A percentile compares a stretch with the other conserved stretches of the same genome.
phyloP scores from a whole-genome alignment of 2,797 vertebrate species.

The Staurois parvus region DNA sequence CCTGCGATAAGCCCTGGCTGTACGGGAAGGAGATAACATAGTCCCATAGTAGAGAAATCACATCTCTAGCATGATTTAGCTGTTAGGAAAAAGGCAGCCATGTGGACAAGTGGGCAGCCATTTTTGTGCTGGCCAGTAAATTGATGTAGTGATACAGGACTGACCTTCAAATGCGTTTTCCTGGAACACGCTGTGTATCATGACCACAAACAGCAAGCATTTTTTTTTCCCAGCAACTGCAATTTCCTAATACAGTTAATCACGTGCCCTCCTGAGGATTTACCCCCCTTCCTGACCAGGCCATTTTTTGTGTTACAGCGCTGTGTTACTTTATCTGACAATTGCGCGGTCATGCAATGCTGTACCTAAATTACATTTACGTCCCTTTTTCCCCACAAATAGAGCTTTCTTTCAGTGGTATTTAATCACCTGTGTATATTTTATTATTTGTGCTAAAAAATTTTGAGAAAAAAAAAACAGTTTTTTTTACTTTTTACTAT shows the following conservation, averaged over 20 bases:
- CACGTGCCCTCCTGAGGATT: too few relatives aligned
- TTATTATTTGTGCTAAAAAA: too few relatives aligned
- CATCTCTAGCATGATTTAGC: conserved; percentile 45
- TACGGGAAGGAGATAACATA: conserved; percentile 43
- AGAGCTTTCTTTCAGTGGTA: too few relatives aligned
- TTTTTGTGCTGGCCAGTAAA: conserved; percentile 21
- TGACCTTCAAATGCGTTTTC: conserved; percentile 5
- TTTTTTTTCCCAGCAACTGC: not conserved
- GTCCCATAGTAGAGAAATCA: conserved; percentile 52
- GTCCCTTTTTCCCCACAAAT: too few relatives aligned
- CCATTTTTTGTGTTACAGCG: too few relatives aligned
- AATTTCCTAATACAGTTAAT: not conserved
- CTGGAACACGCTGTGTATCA: conserved; percentile 20
- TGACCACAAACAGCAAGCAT: not conserved
- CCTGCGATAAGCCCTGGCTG: conserved; percentile 41
- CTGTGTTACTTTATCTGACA: too few relatives aligned
- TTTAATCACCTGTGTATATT: too few relatives aligned
- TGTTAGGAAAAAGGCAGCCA: conserved; percentile 34
- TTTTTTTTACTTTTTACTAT: too few relatives aligned
- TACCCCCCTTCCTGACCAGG: too few relatives aligned
- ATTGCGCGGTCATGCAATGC: too few relatives aligned
- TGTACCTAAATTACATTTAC: too few relatives aligned
- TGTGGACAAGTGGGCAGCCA: conserved; percentile 35
- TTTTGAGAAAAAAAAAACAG: too few relatives aligned
- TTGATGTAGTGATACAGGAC: conserved; percentile 19